phyloP scores from a whole-genome alignment of 2,888 invertebrate genomes.

The Zeuzera pyrina region DNA sequence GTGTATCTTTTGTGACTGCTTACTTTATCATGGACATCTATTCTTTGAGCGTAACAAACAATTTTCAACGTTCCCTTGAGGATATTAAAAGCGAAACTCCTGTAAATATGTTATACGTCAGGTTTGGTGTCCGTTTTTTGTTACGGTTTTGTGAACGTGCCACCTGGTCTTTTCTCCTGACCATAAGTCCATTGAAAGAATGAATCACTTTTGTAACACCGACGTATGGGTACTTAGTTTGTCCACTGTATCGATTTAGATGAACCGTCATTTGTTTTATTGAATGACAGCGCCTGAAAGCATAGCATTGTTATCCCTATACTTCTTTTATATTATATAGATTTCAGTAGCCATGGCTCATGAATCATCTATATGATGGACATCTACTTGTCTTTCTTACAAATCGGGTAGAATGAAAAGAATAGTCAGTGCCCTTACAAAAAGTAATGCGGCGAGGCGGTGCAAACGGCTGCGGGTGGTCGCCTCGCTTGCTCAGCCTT shows the following conservation, averaged over 20 bases:
- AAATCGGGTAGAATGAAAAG: too few relatives aligned
- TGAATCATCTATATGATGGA: too few relatives aligned
- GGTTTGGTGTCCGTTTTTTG: conserved; percentile 47
- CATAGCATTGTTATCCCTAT: too few relatives aligned
- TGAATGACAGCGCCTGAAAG: too few relatives aligned
- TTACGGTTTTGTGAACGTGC: conserved; percentile 48
- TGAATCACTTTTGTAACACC: conserved; percentile 51
- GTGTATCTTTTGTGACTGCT: conserved; percentile 46
- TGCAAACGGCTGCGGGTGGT: too few relatives aligned
- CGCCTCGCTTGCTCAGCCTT: too few relatives aligned
- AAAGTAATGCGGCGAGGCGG: too few relatives aligned
- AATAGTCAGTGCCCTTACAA: too few relatives aligned
- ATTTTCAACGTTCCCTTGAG: conserved; percentile 32
- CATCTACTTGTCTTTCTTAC: too few relatives aligned
- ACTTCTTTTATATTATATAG: too few relatives aligned
- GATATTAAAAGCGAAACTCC: conserved; percentile 30
- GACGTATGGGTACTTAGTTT: conserved; percentile 14
- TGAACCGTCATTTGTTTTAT: conserved; percentile 2
- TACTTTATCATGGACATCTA: conserved; percentile 38
- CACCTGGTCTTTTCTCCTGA: conserved; percentile 66
- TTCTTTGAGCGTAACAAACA: conserved; percentile 27
- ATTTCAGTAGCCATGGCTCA: too few relatives aligned
- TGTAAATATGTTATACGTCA: conserved; percentile 23
- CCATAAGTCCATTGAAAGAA: conserved; percentile 49
- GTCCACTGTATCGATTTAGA: conserved; percentile 27